Evolutionary conservation across 2,113 vertebrate species (phyloP).

Genomic region (Corvus moneduloides): DNA sequence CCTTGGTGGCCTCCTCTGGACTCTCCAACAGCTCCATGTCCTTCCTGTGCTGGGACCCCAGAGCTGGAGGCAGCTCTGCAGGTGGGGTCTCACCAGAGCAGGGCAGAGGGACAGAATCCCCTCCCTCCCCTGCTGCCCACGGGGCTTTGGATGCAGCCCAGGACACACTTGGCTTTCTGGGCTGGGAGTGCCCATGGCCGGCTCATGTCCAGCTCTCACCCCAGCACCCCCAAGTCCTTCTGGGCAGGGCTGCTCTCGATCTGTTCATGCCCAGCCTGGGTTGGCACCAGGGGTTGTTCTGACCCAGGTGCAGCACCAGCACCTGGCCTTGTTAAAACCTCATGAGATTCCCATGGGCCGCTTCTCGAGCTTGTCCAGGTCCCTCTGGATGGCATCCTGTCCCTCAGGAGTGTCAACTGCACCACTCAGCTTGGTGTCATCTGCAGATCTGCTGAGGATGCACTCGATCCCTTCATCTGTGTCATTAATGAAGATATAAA

Average conservation of each 20-base stretch:
- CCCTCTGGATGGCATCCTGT: background rate
- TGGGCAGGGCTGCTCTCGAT: background rate
- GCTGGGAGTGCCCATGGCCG: background rate
- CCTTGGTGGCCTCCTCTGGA: background rate
- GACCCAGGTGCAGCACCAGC: background rate
- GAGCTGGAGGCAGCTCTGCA: background rate
- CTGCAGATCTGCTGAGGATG: fast-evolving
- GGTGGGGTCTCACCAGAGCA: background rate
- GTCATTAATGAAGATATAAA: background rate
- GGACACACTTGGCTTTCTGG: background rate
- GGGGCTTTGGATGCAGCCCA: background rate
- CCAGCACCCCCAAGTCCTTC: background rate
- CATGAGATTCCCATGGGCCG: background rate
- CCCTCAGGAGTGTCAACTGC: background rate
- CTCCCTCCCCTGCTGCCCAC: background rate
- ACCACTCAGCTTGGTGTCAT: background rate
- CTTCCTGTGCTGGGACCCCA: background rate
- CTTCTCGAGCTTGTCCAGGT: fast-evolving
- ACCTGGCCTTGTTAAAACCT: background rate
- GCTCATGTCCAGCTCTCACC: background rate
- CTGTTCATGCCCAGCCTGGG: background rate
- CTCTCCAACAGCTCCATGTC: background rate
- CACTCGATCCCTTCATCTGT: fast-evolving
- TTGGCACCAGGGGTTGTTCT: background rate
- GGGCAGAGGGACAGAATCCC: background rate